phyloP scores from a whole-genome alignment of 2,888 invertebrate genomes.

The Muscina levida region DNA sequence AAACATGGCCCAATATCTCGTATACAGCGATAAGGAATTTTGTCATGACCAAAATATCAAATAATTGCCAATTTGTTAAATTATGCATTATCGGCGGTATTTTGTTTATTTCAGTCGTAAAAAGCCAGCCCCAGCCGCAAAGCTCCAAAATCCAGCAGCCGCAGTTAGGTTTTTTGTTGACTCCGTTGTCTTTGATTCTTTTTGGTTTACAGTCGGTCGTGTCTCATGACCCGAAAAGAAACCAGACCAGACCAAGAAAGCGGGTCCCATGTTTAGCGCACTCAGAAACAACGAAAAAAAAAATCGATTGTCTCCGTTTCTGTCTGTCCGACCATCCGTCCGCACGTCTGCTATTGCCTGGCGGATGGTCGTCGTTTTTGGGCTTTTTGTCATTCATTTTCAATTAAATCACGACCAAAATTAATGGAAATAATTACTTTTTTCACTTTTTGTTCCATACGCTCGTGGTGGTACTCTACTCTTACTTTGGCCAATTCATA shows the following conservation, averaged over 20 bases:
- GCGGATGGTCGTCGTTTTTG: constrained; percentile 31
- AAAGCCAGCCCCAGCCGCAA: constrained; percentile 35
- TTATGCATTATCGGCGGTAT: constrained; percentile 79
- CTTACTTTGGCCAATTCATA: constrained; percentile 8
- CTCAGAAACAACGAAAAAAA: too few relatives aligned
- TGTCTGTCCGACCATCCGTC: neutral
- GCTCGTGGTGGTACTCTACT: constrained; percentile 28
- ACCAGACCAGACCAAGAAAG: constrained; percentile 27
- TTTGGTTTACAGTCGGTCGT: constrained; percentile 37
- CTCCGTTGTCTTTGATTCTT: constrained; percentile 3
- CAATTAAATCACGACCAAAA: constrained; percentile 70
- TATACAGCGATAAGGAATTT: constrained; percentile 66
- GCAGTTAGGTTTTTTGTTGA: constrained; percentile 32
- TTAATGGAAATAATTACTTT: constrained; percentile 65
- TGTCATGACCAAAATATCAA: constrained; percentile 67
- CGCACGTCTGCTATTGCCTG: constrained; percentile 2
- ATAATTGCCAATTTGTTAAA: constrained; percentile 73
- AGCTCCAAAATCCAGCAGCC: constrained; percentile 53
- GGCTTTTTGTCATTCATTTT: constrained; percentile 64
- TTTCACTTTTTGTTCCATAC: constrained; percentile 61
- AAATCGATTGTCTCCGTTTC: neutral
- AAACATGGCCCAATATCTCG: constrained; percentile 62
- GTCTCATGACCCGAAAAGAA: constrained; percentile 57
- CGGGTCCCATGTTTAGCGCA: neutral
- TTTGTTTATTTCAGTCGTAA: constrained; percentile 73